These are phyloP conservation scores for Trichomalopsis sarcophagae DNA, from an alignment of 1,140 invertebrate genomes.

Conservation along the genomic window DNA sequence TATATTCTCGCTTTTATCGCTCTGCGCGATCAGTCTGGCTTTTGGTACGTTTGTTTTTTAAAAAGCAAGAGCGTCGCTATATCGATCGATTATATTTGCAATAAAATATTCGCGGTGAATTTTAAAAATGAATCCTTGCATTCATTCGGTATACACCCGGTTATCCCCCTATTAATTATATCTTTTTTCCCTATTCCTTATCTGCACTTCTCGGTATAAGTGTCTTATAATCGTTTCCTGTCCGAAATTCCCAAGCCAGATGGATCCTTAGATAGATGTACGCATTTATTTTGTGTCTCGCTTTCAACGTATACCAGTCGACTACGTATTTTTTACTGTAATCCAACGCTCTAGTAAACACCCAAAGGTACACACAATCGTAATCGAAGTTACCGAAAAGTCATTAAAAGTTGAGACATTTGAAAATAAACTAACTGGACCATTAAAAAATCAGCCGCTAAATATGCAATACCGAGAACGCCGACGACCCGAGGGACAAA, in stretches of 20 bases:
- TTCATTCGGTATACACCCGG: neutral
- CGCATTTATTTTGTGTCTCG: neutral
- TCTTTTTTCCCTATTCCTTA: neutral
- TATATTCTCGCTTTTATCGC: too few relatives aligned
- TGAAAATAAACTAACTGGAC: too few relatives aligned
- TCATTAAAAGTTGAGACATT: too few relatives aligned
- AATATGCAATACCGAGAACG: neutral
- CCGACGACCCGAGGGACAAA: too few relatives aligned
- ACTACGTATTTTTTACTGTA: neutral
- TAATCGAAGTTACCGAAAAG: too few relatives aligned
- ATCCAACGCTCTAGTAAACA: too few relatives aligned
- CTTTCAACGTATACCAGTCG: neutral
- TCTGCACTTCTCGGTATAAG: neutral
- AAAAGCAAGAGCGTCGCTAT: too few relatives aligned
- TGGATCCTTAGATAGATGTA: neutral
- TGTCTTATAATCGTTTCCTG: neutral
- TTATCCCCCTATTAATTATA: neutral
- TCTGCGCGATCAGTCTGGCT: too few relatives aligned
- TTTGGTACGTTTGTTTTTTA: too few relatives aligned
- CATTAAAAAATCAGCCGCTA: too few relatives aligned
- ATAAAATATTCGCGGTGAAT: neutral
- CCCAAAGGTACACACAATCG: too few relatives aligned
- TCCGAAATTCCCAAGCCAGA: neutral
- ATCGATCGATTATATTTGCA: too few relatives aligned
- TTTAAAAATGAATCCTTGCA: neutral